Base-by-base conservation (phyloP, 2,888 invertebrate genomes). In the Synergus laeviventris region DNA sequence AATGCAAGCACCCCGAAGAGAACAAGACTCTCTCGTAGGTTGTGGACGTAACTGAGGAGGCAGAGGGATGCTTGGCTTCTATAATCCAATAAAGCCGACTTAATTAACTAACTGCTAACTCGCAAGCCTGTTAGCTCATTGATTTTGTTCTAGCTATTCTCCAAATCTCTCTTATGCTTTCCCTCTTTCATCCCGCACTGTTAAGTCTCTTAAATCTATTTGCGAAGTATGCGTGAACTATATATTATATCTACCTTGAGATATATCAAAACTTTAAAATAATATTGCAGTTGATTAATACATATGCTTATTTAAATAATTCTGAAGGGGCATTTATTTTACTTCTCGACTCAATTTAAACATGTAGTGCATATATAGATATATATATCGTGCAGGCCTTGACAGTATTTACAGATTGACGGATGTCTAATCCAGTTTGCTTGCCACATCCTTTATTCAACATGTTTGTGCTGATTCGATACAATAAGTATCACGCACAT, bases 61-160 rank as follows among this genome's bases (percentile, higher is more conserved):
- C 79, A 78, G 82, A 83, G 84, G 84, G 82, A 85, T 84, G 77
- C 86, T 86, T 86, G 88, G 89, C 90, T 90, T 90, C 90, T 86
- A 86, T 90, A 85, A 91, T 90, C 89, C 90, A 91, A 90, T 91
- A 90, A 89, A 84, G 86, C 86, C 89, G 90, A 89, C 89, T 90
- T 91, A 90, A 91, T 91, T 90, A 91, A 88, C 89, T 89, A 88
- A 88, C 88, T 88, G 87, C 88, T 88, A 89, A 88, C 88, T 90
- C 87, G 80, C 87, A 90, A 90, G 90, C 90, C 89, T 90, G 88
- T 90, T 90, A 90, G 89, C 86, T 88, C 87, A 90, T 91, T 88
- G 90, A 90, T 91, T 89, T 88, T 85, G 82, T 78, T 86, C 79
- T 77, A 49, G 78, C 81, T 45, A 59, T 62, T 75, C 74, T 78